These are phyloP conservation scores for Stegana nigrithorax DNA, from an alignment of 2,888 invertebrate genomes.

Conservation along the genomic window DNA sequence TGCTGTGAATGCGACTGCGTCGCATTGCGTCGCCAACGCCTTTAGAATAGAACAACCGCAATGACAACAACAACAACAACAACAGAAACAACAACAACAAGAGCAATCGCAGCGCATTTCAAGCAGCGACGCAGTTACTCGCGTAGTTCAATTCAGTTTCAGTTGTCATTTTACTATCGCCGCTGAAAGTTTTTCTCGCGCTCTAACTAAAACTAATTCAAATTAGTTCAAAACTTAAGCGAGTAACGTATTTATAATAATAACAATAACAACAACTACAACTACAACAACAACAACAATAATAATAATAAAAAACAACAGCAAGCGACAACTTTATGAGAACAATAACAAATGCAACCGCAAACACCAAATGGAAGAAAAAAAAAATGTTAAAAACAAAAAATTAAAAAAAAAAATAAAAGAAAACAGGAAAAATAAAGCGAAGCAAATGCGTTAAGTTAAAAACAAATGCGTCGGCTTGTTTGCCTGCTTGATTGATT, in stretches of 20 bases:
- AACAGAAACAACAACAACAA: not conserved
- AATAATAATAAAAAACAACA: too few relatives aligned
- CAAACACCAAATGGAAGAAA: not conserved
- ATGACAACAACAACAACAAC: not conserved
- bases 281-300: too few relatives aligned
- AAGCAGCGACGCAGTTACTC: slow-evolving; percentile 33
- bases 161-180: slow-evolving; percentile 59
- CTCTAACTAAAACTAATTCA: slow-evolving; percentile 18
- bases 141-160: slow-evolving; percentile 48
- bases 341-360: not conserved
- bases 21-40: slow-evolving; percentile 7
- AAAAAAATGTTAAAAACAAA: not conserved
- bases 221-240: not conserved
- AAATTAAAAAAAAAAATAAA: slow-evolving; percentile 6
- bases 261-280: too few relatives aligned
- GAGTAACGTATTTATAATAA: too few relatives aligned
- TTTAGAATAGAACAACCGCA: not conserved
- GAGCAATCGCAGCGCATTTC: not conserved
- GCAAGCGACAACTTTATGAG: not conserved
- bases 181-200: slow-evolving; percentile 46
- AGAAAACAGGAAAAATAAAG: not conserved
- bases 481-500: not conserved
- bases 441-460: not conserved
- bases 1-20: not conserved
- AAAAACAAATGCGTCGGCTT: not conserved